Percentiles rank a stretch among this genome's conserved stretches.
phyloP scores from a whole-genome alignment of 2,888 invertebrate genomes.

The Acleris emargana region DNA sequence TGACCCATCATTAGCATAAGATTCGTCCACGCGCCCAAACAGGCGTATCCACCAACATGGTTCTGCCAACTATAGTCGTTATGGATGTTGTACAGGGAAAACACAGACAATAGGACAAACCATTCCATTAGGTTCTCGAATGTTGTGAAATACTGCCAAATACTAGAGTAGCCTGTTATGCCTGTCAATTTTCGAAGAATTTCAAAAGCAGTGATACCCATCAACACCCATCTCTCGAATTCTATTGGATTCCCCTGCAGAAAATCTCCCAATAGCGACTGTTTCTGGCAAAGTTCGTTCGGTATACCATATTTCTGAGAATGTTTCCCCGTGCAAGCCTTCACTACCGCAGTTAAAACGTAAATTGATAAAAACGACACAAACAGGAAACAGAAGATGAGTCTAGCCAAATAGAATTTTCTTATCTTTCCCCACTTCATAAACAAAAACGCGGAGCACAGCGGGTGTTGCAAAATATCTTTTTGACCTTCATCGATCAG shows the following conservation, averaged over 20 bases:
- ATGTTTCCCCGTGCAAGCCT: slow-evolving; percentile 84
- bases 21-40: slow-evolving; percentile 93
- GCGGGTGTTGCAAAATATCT: slow-evolving; percentile 92
- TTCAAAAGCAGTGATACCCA: slow-evolving; percentile 90
- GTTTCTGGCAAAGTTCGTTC: slow-evolving; percentile 88
- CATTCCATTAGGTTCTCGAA: slow-evolving; percentile 94
- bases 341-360: slow-evolving; percentile 90
- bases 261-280: slow-evolving; percentile 88
- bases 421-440: slow-evolving; percentile 96
- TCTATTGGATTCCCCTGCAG: slow-evolving; percentile 90
- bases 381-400: slow-evolving; percentile 91
- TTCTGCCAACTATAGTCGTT: slow-evolving; percentile 93
- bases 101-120: slow-evolving; percentile 93
- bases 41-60: slow-evolving; percentile 93
- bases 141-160: slow-evolving; percentile 91
- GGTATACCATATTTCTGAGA: slow-evolving; percentile 81
- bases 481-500: slow-evolving; percentile 95
- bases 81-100: slow-evolving; percentile 90
- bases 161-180: slow-evolving; percentile 90
- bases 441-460: slow-evolving; percentile 94
- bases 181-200: slow-evolving; percentile 91
- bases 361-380: slow-evolving; percentile 91
- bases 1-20: slow-evolving; percentile 95
- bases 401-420: slow-evolving; percentile 92
- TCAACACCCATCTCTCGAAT: slow-evolving; percentile 90